These are phyloP conservation scores for Drosophila watanabei DNA, from an alignment of 1,140 invertebrate species.

Conservation along the genomic window DNA sequence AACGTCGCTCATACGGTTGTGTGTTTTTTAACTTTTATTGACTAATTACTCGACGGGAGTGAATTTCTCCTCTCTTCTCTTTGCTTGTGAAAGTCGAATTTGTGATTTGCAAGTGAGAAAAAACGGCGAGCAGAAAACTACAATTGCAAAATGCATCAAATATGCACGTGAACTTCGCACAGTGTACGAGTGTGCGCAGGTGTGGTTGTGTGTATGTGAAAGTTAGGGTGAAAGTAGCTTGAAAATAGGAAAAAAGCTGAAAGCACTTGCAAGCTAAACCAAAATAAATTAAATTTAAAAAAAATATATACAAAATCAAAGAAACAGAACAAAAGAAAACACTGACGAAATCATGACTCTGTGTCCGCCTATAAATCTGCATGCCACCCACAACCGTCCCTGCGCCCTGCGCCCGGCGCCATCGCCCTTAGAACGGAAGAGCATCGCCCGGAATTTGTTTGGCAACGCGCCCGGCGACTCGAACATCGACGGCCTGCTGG, in stretches of 20 bases:
- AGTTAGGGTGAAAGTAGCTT: constrained; percentile 67
- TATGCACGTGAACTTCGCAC: constrained; percentile 57
- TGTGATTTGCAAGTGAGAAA: not conserved
- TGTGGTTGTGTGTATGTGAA: constrained; percentile 35
- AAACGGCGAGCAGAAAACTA: constrained; percentile 13
- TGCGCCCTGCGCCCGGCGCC: constrained; percentile 5
- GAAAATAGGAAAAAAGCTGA: constrained; percentile 17
- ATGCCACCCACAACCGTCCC: not conserved
- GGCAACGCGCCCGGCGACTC: not conserved
- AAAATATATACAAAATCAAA: constrained; percentile 1
- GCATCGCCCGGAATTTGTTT: constrained; percentile 48
- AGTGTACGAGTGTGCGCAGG: constrained; percentile 26
- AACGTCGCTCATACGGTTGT: not conserved
- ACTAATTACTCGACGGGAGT: not conserved
- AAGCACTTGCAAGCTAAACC: constrained; percentile 20
- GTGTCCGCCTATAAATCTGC: constrained; percentile 17
- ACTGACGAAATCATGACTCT: constrained; percentile 1
- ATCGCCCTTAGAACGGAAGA: constrained; percentile 1
- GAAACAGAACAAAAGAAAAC: constrained; percentile 12
- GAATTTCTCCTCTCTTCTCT: not conserved
- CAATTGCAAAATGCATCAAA: constrained; percentile 60
- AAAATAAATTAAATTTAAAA: constrained; percentile 18
- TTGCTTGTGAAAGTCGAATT: constrained; percentile 20
- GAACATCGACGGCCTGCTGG: constrained; percentile 25
- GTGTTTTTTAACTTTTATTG: not conserved